Conservation (phyloP, 2,888 invertebrate species). For the Meliscaeva auricollis region DNA sequence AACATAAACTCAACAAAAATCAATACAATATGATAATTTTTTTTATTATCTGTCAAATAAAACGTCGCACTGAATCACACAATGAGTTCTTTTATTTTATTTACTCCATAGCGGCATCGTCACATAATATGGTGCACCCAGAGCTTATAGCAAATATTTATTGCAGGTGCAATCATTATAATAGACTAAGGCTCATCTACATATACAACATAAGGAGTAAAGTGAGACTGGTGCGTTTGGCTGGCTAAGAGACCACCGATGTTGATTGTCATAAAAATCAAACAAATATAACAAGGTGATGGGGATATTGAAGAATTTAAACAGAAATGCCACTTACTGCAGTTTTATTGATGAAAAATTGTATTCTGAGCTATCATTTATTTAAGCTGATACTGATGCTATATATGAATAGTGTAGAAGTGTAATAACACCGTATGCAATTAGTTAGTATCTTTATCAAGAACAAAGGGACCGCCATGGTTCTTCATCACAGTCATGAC, state of each 20-base stretch:
- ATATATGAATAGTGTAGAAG: conserved; percentile 19
- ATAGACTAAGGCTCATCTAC: conserved; percentile 38
- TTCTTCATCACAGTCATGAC: too few species aligned
- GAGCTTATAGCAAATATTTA: conserved; percentile 33
- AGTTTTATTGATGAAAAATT: conserved; percentile 39
- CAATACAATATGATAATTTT: conserved; percentile 61
- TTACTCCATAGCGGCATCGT: conserved; percentile 39
- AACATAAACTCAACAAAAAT: conserved; percentile 47
- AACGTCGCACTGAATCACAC: conserved; percentile 58
- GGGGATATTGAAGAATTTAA: conserved; percentile 50
- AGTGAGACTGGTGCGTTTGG: background rate
- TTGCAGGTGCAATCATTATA: conserved; percentile 59
- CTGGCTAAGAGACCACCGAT: conserved; percentile 46
- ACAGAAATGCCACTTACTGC: conserved; percentile 51
- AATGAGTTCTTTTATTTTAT: conserved; percentile 67
- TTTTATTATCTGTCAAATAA: conserved; percentile 55
- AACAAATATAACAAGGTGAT: conserved; percentile 55
- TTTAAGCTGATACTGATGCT: background rate
- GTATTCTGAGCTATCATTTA: background rate
- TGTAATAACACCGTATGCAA: conserved; percentile 21
- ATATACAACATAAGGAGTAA: conserved; percentile 29
- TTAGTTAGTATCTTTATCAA: conserved; percentile 27
- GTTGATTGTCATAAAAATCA: conserved; percentile 49
- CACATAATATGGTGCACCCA: conserved; percentile 13
- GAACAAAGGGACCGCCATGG: too few species aligned